Base-by-base conservation (phyloP, 2,797 vertebrate species). In the Leuciscus waleckii region DNA sequence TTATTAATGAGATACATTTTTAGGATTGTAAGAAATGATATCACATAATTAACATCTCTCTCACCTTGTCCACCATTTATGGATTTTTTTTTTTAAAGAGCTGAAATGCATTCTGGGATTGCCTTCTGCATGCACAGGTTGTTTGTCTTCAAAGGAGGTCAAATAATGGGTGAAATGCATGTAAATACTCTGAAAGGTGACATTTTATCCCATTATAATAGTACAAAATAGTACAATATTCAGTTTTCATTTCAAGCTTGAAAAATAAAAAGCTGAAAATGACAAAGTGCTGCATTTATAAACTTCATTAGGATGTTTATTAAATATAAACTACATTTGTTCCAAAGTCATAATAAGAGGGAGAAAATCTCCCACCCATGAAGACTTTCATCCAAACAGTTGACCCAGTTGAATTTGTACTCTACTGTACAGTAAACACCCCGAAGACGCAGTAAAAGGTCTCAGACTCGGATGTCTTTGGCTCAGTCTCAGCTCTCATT, bases 341-440 rank as follows among this genome's bases (percentile, higher is more conserved):
- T 75, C 46, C 69, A 82, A 71, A 14, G 26, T 80, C 54, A 63
- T 75, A 83, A 77, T 58, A 83, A 73, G 7, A 32, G 29, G 29
- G 70, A 29, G 61, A 6, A 67, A 63, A n/a, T 14, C 32, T 26
- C 6, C 14, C 49, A 49, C 17, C 51, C 13, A 37, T 58, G 35
- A 65, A 79, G 29, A 82, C 23, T 78, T 61, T 46, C 17, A 35
- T 9, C 13, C n/a, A 70, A 63, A 69, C 26, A 16, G 75, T 75
- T 54, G 37, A 19, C 14, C 13, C 23, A 19, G 68, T 49, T 51
- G 19, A 23, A 23, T 7, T 37, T 75, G 21, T 23, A 49, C 71
- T 75, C 9, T 75, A 54, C 23, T 32, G 5, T 10, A 46, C 2
- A 56, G 8, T 49, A 73, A 58, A 85, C 21, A 46, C 21, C 14